Evolutionary conservation across 2,113 vertebrate species (phyloP).

Genomic region (Maccullochella peelii): DNA sequence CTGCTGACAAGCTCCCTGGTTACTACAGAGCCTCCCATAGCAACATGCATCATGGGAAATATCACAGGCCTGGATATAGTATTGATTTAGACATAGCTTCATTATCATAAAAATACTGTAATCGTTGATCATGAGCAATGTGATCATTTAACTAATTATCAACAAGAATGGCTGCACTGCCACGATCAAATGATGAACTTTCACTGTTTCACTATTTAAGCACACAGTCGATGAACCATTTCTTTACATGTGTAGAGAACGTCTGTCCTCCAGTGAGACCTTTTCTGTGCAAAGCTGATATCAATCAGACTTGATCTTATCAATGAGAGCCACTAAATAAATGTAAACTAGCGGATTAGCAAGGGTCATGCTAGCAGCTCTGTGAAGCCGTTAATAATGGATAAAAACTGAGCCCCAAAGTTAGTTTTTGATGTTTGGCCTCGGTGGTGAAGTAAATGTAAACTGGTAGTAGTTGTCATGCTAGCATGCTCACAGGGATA

Average conservation of each 20-base stretch:
- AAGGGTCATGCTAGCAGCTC: not conserved
- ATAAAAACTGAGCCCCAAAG: not conserved
- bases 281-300: not conserved
- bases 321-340: not conserved
- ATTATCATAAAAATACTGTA: too few relatives aligned
- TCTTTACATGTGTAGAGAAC: not conserved
- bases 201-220: not conserved
- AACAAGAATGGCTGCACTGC: not conserved
- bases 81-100: constrained; percentile 6
- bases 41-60: constrained; percentile 28
- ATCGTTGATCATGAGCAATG: too few relatives aligned
- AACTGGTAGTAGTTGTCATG: not conserved
- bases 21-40: constrained; percentile 14
- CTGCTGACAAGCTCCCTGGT: constrained; percentile 21
- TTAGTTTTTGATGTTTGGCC: not conserved
- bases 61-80: not conserved
- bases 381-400: not conserved
- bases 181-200: not conserved
- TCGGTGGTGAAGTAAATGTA: not conserved
- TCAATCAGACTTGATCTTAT: not conserved
- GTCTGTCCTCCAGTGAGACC: not conserved
- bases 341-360: not conserved
- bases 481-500: too few relatives aligned
- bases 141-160: not conserved
- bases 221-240: not conserved